A percentile compares a stretch with the other conserved stretches of the same genome.
phyloP scores from a whole-genome alignment of 2,888 invertebrate genomes.

The Lasioglossum villosulum region DNA sequence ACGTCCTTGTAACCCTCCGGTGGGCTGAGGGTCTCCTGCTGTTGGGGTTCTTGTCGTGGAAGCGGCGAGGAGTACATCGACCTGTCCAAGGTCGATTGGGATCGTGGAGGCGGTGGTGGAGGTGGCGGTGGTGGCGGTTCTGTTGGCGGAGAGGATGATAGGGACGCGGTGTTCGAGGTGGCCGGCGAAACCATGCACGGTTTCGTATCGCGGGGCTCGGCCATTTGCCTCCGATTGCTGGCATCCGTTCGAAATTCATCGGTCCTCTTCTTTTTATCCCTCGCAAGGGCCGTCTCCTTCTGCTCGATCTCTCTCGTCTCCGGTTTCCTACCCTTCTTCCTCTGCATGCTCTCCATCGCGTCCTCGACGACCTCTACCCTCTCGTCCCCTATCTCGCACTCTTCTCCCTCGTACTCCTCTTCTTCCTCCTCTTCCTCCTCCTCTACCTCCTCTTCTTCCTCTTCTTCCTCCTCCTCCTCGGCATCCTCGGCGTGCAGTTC shows the following conservation, averaged over 20 bases:
- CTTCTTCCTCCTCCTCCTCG: constrained; percentile 67
- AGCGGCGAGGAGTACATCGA: constrained; percentile 32
- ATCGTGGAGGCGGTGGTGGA: constrained; percentile 15
- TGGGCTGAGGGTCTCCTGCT: constrained; percentile 94
- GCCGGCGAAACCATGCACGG: not conserved
- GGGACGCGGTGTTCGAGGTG: not conserved
- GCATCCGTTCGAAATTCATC: not conserved
- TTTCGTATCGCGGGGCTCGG: not conserved
- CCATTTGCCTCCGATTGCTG: not conserved
- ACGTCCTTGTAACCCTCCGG: constrained; percentile 96
- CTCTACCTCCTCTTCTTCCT: constrained; percentile 63
- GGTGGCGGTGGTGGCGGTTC: not conserved
- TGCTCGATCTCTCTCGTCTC: not conserved
- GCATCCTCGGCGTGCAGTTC: constrained; percentile 71
- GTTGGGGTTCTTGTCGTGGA: constrained; percentile 78
- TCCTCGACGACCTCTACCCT: constrained; percentile 51
- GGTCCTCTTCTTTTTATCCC: constrained; percentile 11
- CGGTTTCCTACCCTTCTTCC: not conserved
- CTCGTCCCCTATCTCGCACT: constrained; percentile 67
- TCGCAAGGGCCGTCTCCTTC: not conserved
- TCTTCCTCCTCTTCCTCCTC: constrained; percentile 68
- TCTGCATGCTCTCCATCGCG: not conserved
- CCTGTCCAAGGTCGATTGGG: constrained; percentile 30
- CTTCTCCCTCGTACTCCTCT: constrained; percentile 47
- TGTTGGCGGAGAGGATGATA: not conserved